Evolutionary conservation across 2,888 invertebrate species (phyloP), one percentile per base, ranked within the genome.

Genomic region (Cheilosia urbana): DNA sequence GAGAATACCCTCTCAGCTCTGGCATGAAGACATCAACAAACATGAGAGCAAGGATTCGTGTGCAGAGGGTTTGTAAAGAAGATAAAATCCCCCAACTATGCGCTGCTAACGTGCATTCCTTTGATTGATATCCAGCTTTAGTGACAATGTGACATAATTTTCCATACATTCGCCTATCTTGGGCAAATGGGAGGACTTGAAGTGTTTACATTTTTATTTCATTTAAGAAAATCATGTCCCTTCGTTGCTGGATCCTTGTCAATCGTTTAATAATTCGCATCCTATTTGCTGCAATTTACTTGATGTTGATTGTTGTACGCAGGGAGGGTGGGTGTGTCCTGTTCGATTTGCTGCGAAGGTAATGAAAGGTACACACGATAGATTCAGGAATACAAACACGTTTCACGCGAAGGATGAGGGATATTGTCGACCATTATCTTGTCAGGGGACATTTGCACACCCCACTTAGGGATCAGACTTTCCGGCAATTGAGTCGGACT

Each of bases 221-320:
- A 55, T 75, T 75, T 84, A 42, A 24, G 63, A 75, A 84, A 84
- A 84, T 79, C 69, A 79, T 69, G 83, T 79, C 69, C 63, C 60
- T 79, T 75, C 63, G 51, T 63, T 49, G 49, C 9, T n/a, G n/a
- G 57, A 63, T 76, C 51, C 75, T 75, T 79, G 69, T 79, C 83
- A 84, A 84, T 79, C 83, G 83, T 63, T 84, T 75, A 79, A 79
- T 84, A 84, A 84, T 79, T 84, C 79, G 79, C 63, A 75, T 84
- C 75, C 83, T 79, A 84, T 84, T 84, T 84, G 75, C 63, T 79
- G 58, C 69, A 65, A 79, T 84, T 69, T 47, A 17, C 49, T 51
- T 75, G 75, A 75, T 42, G 68, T 45, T 79, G 79, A 84, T 84
- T 79, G 79, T 68, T 63, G 9, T 57, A 13, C 15, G 27, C 15